Conservation (phyloP, 37 sponge, comb jelly and placozoan species). For the Halisarca cf. caerulea region DNA sequence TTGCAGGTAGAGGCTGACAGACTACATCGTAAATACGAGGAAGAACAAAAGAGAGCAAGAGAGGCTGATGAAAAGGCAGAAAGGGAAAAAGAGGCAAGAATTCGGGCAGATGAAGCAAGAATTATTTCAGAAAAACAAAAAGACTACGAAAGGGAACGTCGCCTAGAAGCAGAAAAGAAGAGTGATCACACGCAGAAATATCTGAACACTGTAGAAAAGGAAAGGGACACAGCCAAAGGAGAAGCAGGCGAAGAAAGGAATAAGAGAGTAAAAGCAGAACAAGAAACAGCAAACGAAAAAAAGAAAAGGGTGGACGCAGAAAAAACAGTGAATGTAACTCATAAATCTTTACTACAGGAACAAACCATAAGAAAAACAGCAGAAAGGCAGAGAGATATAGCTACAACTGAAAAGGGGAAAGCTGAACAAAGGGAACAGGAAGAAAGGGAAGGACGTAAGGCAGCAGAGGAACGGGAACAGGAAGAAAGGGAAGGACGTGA, state of each 20-base stretch:
- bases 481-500: too few relatives aligned
- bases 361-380: neutral
- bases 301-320: too few relatives aligned
- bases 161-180: neutral
- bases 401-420: neutral
- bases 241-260: neutral
- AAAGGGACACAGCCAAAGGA: neutral
- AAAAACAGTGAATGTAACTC: too few relatives aligned
- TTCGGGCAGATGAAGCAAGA: neutral
- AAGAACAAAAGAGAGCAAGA: neutral
- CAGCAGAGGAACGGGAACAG: neutral
- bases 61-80: too few relatives aligned
- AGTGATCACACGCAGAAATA: too few relatives aligned
- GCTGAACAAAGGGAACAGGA: too few relatives aligned
- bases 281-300: neutral
- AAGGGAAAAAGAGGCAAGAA: too few relatives aligned
- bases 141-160: too few relatives aligned
- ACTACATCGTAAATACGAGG: neutral
- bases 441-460: neutral
- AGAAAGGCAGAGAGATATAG: too few relatives aligned
- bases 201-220: neutral
- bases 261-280: neutral
- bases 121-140: too few relatives aligned
- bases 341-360: too few relatives aligned
- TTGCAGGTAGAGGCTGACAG: neutral